Percentiles rank a stretch among this genome's conserved stretches.
Evolutionary conservation across 2,888 invertebrate genomes (phyloP).

Genomic region (Stegophylla sp.): DNA sequence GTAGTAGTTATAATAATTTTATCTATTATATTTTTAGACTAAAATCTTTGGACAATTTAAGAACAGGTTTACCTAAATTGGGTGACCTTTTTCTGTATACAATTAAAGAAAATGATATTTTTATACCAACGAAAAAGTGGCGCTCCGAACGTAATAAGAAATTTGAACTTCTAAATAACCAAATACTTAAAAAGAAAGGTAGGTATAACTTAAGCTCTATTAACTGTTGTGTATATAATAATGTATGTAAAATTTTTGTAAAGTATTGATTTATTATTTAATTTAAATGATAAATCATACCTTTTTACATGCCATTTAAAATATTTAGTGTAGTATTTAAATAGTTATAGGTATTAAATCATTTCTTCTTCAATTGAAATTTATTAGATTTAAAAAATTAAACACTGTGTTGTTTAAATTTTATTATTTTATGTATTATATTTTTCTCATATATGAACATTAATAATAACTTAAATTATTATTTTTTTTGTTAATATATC

Average conservation of each 20-base stretch:
- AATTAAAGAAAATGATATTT: constrained; percentile 76
- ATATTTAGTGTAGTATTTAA: no score
- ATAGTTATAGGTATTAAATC: no score
- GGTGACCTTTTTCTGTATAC: constrained; percentile 86
- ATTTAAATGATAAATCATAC: no score
- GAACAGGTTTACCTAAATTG: constrained; percentile 85
- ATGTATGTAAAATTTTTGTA: background rate
- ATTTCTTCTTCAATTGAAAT: no score
- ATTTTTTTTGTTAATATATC: no score
- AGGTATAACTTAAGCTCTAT: background rate
- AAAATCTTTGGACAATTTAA: constrained; percentile 83
- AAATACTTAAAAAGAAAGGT: background rate
- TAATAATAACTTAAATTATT: no score
- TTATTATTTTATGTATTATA: no score
- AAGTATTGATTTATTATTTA: background rate
- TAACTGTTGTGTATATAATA: constrained; percentile 17
- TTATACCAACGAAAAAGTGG: constrained; percentile 82
- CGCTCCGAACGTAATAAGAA: constrained; percentile 62
- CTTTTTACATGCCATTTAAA: no score
- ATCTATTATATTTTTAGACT: constrained; percentile 66
- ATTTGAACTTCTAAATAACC: constrained; percentile 9
- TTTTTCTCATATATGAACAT: no score
- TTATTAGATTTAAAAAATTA: no score
- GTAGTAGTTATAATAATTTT: no score
- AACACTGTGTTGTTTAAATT: no score